These are phyloP conservation scores for Promerops cafer DNA, from an alignment of 2,113 vertebrate species.

Conservation along the genomic window DNA sequence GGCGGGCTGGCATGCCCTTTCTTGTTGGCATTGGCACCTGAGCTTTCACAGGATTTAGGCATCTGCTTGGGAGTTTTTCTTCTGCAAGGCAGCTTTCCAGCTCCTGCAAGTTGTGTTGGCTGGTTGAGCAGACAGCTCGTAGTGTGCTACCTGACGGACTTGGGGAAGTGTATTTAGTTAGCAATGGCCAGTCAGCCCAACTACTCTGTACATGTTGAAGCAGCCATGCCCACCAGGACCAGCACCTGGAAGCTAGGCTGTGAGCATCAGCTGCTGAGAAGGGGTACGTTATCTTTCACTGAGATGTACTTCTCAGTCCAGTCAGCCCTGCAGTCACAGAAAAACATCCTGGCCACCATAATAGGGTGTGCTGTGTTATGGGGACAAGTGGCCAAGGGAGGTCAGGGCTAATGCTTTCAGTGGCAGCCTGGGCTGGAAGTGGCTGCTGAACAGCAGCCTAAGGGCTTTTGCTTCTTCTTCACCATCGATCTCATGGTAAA, in stretches of 20 bases:
- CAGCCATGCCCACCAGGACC: not conserved
- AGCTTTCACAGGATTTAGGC: not conserved
- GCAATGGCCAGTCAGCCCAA: not conserved
- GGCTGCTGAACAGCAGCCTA: not conserved
- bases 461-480: not conserved
- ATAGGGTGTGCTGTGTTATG: not conserved
- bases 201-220: not conserved
- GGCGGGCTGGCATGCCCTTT: conserved; percentile 13
- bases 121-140: not conserved
- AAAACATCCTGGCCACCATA: not conserved
- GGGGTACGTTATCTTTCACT: not conserved
- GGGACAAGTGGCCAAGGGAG: not conserved
- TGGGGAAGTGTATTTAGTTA: not conserved
- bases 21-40: conserved; percentile 31
- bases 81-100: not conserved
- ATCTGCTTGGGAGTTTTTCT: conserved; percentile 1
- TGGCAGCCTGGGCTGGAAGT: not conserved
- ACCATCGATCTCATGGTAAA: not conserved
- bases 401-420: not conserved
- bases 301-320: not conserved
- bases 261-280: not conserved
- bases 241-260: not conserved
- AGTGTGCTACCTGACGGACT: not conserved
- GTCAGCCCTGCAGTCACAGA: not conserved
- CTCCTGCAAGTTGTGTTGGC: not conserved